Conservation (phyloP, 2,797 vertebrate species). For the Lacerta viridis region DNA sequence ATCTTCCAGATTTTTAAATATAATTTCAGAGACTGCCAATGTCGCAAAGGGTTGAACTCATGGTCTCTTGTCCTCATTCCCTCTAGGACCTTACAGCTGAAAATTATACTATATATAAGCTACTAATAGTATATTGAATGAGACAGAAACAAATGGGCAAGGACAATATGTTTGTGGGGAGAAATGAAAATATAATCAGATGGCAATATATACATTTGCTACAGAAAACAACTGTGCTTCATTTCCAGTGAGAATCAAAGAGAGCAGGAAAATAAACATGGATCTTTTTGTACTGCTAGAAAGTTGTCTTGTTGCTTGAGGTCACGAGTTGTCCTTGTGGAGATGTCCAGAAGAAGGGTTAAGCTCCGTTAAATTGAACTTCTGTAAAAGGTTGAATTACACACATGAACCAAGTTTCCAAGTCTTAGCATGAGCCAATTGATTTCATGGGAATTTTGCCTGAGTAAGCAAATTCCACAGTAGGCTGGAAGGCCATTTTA, state of each 20-base stretch:
- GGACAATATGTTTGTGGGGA: neutral
- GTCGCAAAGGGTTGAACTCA: neutral
- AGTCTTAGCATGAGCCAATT: slow-evolving; percentile 15
- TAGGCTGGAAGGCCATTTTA: slow-evolving; percentile 5
- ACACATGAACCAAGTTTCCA: slow-evolving; percentile 22
- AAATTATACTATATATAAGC: slow-evolving; percentile 11
- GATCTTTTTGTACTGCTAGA: slow-evolving; percentile 10
- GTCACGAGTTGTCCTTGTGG: slow-evolving; percentile 11
- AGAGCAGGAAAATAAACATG: neutral
- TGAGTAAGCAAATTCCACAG: slow-evolving; percentile 28
- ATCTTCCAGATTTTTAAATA: neutral
- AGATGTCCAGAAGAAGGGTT: slow-evolving; percentile 5
- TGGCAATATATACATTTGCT: neutral
- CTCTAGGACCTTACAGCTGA: slow-evolving; percentile 19
- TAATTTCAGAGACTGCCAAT: neutral
- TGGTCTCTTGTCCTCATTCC: neutral
- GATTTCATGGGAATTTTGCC: slow-evolving; percentile 38
- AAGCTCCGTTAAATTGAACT: slow-evolving; percentile 19
- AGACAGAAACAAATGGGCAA: slow-evolving; percentile 33
- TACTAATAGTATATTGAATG: slow-evolving; percentile 8
- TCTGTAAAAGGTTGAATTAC: slow-evolving; percentile 38
- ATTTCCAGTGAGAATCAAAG: slow-evolving; percentile 32
- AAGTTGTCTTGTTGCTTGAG: slow-evolving; percentile 26
- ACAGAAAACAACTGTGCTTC: slow-evolving; percentile 2
- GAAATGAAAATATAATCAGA: slow-evolving; percentile 23